A percentile compares a stretch with the other conserved stretches of the same genome.
Evolutionary conservation across 2,113 vertebrate species (phyloP).

Genomic region (Zapus hudsonius): DNA sequence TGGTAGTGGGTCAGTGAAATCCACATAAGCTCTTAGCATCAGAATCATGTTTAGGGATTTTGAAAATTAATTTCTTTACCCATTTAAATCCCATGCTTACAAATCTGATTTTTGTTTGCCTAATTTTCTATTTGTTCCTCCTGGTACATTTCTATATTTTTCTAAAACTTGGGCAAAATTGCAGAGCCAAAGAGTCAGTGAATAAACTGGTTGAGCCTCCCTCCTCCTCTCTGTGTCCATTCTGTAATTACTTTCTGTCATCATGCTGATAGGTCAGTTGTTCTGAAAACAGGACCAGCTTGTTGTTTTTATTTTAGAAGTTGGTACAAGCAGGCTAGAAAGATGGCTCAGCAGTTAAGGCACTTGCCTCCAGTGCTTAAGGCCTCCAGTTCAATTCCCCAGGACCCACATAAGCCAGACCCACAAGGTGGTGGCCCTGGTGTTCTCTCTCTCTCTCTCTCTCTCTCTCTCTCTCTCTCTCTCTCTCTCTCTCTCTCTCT

Average conservation of each 20-base stretch:
- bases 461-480: no score
- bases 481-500: no score
- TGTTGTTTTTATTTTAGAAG: not conserved
- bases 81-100: not conserved
- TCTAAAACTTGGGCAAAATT: conserved; percentile 38
- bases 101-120: not conserved
- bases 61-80: not conserved
- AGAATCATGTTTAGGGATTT: not conserved
- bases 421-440: no score
- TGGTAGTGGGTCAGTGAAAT: not conserved
- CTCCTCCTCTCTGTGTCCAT: conserved; percentile 8
- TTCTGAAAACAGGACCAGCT: conserved; percentile 48
- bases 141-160: not conserved
- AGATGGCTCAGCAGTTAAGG: no score
- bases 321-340: no score
- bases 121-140: not conserved
- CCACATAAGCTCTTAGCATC: not conserved
- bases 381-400: no score
- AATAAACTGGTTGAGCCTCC: conserved; percentile 5
- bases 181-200: not conserved
- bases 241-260: conserved; percentile 12
- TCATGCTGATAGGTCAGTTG: conserved; percentile 49
- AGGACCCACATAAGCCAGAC: no score
- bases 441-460: no score
- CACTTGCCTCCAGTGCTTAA: no score